Evolutionary conservation across 2,113 vertebrate species (phyloP).

Genomic region (Chrysemys picta): DNA sequence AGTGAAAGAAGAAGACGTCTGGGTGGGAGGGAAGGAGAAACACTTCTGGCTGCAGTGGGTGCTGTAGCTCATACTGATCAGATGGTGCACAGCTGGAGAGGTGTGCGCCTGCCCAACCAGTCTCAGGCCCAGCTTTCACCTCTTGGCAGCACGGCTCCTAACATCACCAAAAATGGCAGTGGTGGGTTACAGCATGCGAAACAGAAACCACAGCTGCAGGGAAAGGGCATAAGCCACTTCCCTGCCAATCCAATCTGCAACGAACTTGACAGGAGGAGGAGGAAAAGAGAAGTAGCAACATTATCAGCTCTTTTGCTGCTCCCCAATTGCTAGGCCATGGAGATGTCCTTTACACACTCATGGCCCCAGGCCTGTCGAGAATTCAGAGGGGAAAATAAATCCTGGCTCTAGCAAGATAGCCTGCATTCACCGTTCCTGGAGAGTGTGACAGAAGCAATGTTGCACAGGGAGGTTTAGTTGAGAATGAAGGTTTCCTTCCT

Average conservation of each 20-base stretch:
- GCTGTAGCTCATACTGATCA: background rate
- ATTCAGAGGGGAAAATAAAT: background rate
- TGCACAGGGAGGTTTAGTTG: background rate
- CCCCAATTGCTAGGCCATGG: background rate
- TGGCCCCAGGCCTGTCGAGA: background rate
- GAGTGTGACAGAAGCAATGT: background rate
- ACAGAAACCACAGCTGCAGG: background rate
- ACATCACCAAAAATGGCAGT: background rate
- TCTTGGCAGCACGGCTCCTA: background rate
- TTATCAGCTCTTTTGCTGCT: background rate
- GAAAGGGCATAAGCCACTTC: background rate
- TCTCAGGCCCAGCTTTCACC: background rate
- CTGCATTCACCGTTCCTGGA: accelerated
- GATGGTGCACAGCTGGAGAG: background rate
- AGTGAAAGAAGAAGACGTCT: background rate
- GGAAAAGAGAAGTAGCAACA: background rate
- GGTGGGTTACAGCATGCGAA: background rate
- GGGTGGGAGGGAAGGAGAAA: background rate
- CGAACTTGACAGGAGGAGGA: background rate
- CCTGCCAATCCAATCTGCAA: background rate
- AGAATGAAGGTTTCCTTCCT: background rate
- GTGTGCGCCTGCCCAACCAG: background rate
- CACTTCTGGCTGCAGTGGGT: background rate
- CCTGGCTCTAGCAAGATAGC: background rate
- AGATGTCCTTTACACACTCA: background rate